Conservation (phyloP, 2,113 vertebrate species). For the Puffinus mauretanicus region DNA sequence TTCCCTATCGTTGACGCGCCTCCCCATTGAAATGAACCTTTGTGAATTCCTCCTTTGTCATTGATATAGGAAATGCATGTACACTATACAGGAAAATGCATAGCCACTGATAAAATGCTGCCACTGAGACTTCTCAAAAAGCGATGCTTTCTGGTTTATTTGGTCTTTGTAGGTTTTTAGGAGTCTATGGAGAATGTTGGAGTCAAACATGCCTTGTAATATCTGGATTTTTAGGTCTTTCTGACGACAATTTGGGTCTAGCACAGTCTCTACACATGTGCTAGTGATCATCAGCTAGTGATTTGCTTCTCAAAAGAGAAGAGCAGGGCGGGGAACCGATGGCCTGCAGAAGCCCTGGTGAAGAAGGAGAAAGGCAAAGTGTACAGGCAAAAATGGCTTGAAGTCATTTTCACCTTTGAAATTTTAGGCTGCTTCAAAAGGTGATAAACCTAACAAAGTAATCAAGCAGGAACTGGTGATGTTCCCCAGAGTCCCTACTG, state of each 20-base stretch:
- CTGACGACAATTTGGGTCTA: not conserved
- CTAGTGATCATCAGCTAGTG: not conserved
- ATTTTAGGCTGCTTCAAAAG: not conserved
- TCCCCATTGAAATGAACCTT: not conserved
- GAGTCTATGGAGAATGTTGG: not conserved
- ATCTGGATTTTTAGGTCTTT: not conserved
- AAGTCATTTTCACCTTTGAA: not conserved
- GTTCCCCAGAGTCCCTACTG: not conserved
- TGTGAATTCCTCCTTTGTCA: constrained; percentile 16
- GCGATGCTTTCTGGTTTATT: not conserved
- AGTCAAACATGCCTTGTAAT: not conserved
- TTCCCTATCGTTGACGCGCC: fast-evolving
- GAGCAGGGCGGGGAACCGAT: not conserved
- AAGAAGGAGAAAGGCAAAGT: not conserved
- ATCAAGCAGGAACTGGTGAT: not conserved
- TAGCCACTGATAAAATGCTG: not conserved
- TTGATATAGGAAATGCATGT: not conserved
- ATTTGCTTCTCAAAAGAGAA: not conserved
- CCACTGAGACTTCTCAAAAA: not conserved
- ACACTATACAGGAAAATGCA: not conserved
- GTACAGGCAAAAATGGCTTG: not conserved
- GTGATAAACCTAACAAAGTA: not conserved
- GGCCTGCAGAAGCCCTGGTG: not conserved
- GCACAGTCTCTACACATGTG: not conserved
- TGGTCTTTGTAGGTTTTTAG: not conserved